Conservation (phyloP, 2,113 vertebrate species). For the Fregata magnificens region DNA sequence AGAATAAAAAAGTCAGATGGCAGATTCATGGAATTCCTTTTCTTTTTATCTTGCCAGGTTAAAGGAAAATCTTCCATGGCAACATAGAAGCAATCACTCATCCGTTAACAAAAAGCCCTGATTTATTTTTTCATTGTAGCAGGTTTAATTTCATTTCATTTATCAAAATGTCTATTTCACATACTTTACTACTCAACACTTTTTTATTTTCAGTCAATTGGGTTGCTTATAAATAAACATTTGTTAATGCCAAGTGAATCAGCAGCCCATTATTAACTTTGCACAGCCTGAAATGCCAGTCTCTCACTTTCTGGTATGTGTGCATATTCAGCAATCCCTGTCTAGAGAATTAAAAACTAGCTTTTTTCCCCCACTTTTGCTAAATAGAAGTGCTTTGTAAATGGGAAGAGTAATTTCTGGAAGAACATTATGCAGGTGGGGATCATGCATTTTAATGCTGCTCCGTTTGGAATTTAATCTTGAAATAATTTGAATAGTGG, state of each 20-base stretch:
- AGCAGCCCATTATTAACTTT: conserved; percentile 56
- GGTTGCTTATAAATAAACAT: conserved; percentile 67
- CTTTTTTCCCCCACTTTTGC: background rate
- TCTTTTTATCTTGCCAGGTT: conserved; percentile 28
- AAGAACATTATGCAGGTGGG: conserved; percentile 9
- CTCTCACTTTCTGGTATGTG: conserved; percentile 5
- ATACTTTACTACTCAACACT: conserved; percentile 54
- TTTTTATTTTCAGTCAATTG: conserved; percentile 65
- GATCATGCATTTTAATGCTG: conserved; percentile 56
- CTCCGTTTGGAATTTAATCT: conserved; percentile 52
- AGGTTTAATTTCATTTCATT: conserved; percentile 56
- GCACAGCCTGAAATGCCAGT: background rate
- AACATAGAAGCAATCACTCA: conserved; percentile 49
- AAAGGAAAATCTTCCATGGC: conserved; percentile 37
- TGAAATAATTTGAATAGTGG: conserved; percentile 41
- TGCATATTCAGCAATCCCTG: background rate
- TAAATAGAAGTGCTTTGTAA: conserved; percentile 42
- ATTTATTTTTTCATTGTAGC: conserved; percentile 45
- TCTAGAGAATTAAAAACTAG: conserved; percentile 39
- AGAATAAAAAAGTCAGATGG: background rate
- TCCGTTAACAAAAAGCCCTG: conserved; percentile 1
- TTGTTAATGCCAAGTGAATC: conserved; percentile 60
- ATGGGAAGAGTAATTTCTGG: conserved; percentile 28
- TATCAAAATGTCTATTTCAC: conserved; percentile 55
- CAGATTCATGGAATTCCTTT: conserved; percentile 34